Base-by-base conservation (phyloP, 2,797 vertebrate species). In the Dryobates pubescens region DNA sequence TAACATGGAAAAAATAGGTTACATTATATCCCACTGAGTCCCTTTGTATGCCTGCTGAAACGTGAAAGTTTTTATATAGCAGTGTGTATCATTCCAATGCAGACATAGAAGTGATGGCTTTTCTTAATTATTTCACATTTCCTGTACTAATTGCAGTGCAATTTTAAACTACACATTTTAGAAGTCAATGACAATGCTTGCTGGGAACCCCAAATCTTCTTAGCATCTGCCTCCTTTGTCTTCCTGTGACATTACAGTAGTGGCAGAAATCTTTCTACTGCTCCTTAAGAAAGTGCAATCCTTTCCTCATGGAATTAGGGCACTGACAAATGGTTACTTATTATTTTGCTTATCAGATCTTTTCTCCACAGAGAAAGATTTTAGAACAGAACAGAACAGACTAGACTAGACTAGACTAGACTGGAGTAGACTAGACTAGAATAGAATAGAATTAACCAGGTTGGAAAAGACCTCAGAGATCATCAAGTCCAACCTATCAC, bases 151-250 rank as follows among this genome's bases (percentile, higher is more conserved):
- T 11, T 82, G 26, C 11, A 76, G 36, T 38, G 15, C 24, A 29
- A 4, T 64, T 73, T 85, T 26, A 77, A 86, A 81, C 10, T 9
- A 41, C 12, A 4, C 3, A 1, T 47, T 93, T 91, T 41, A 63
- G n/a, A 68, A 36, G 20, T 23, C 1, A 6, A 45, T 10, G 6
- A 36, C 30, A 65, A 36, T 1, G 1, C 7, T 63, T n/a, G 2
- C 12, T 72, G 47, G 15, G 8, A 87, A 82, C 72, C 10, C 1
- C 7, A 13, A 43, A 70, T 30, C 45, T 71, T 71, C 20, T 61
- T 14, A 78, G 5, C 3, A 49, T 47, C 32, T 73, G 8, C 71
- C n/a, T 73, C 27, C 30, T 68, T 81, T 47, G 19, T 68, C 24
- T 45, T 64, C 32, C 34, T 41, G 27, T 63, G 63, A 3, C 0